phyloP scores from a whole-genome alignment of 1,140 invertebrate species.

The Stegodyphus dumicola region DNA sequence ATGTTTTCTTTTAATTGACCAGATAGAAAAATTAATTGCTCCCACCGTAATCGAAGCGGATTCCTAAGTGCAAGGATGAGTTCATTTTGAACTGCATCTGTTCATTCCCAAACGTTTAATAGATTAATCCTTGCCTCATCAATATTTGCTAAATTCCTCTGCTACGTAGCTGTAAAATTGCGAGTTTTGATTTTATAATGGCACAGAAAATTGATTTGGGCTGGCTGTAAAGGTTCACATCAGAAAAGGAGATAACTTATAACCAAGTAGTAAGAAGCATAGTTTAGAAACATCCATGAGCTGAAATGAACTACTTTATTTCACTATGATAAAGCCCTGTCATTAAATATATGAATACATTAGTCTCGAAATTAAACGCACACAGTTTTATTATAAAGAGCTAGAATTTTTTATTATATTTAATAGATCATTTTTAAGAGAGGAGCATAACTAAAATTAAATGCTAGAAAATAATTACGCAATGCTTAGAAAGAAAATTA shows the following conservation, averaged over 20 bases:
- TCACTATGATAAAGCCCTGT: slow-evolving; percentile 2
- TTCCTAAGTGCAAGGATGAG: slow-evolving; percentile 33
- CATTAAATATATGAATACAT: not conserved
- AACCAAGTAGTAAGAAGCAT: slow-evolving; percentile 4
- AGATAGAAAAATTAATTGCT: slow-evolving; percentile 42
- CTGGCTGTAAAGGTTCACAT: not conserved
- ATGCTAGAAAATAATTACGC: no score
- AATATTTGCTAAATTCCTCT: slow-evolving; percentile 34
- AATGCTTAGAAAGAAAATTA: no score
- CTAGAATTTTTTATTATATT: no score
- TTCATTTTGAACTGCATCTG: slow-evolving; percentile 34
- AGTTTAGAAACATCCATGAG: slow-evolving; percentile 23
- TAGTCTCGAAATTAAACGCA: no score
- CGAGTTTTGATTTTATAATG: slow-evolving; percentile 43
- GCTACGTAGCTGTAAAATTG: slow-evolving; percentile 17
- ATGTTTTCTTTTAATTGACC: slow-evolving; percentile 74
- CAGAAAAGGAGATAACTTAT: not conserved
- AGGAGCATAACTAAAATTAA: no score
- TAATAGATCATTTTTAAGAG: no score
- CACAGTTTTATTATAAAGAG: no score
- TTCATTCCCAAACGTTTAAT: slow-evolving; percentile 41
- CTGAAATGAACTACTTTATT: not conserved
- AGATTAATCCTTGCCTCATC: slow-evolving; percentile 40
- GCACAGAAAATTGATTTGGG: slow-evolving; percentile 33
- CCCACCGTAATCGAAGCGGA: slow-evolving; percentile 4